Evolutionary conservation across 2,888 invertebrate genomes (phyloP), one percentile per base, ranked within the genome.

Genomic region (Cryptocephalus moraei): DNA sequence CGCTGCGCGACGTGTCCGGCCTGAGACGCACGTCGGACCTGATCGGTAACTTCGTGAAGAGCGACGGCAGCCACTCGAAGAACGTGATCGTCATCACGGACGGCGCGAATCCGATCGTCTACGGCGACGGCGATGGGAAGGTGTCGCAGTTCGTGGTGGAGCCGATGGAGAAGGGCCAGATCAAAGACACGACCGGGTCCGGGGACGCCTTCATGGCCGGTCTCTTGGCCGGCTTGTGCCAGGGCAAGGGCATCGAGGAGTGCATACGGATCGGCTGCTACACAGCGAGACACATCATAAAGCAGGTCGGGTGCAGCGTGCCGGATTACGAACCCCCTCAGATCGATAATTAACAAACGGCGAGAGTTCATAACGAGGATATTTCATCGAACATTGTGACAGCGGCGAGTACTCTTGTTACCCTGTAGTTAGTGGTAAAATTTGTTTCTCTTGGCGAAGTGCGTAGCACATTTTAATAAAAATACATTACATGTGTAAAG

Each of bases 131-230:
- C 8, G 55, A 60, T n/a, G 57, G 66, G 33, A 39, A 40, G 42
- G 45, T 45, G 13, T 42, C 41, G 13, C 57, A 62, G 46, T 58
- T 63, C 33, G n/a, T 51, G 2, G 74, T 75, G 2, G 71, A 72
- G 2, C 54, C 62, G 36, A 62, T 77, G n/a, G 60, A 68, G 0
- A 45, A 62, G 9, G 54, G 60, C 10, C 57, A 69, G 34, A 67
- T 79, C 43, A 69, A 72, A 42, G 80, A 80, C 60, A 75, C 78
- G 1, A 78, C 77, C 1, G 79, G 79, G 3, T 78, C 78, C 4
- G 80, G 80, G 1, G 80, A 80, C 63, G 69, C 79, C 1, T 79
- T 80, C 66, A 74, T 74, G 1, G 78, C 75, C 6, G 80, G 78
- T 1, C 79, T 79, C 60, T 59, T 80, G 41, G 70, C 72, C n/a